A percentile compares a stretch with the other conserved stretches of the same genome.
Conservation (phyloP, 1,140 invertebrate species). For the Reticulitermes speratus region DNA sequence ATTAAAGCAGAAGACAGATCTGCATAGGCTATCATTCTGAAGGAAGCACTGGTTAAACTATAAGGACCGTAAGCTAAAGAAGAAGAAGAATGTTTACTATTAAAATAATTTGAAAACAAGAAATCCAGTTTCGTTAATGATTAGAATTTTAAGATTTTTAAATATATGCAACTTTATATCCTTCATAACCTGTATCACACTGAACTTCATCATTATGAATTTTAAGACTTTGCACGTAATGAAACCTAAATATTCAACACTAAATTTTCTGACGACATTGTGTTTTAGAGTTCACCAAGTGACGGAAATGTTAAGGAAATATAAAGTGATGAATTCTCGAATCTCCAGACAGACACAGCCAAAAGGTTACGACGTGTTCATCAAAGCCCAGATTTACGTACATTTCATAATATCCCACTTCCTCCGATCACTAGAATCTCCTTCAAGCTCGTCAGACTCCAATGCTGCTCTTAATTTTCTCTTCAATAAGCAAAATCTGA, state of each 20-base stretch:
- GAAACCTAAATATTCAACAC: background rate
- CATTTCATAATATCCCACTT: background rate
- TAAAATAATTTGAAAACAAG: too few species aligned
- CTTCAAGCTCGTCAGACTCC: background rate
- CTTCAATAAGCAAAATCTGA: background rate
- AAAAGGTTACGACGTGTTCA: background rate
- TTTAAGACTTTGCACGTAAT: too few species aligned
- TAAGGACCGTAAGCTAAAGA: too few species aligned
- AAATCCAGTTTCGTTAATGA: too few species aligned
- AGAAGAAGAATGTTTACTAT: too few species aligned
- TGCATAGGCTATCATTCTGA: too few species aligned
- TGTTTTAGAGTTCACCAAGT: background rate
- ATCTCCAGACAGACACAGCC: background rate
- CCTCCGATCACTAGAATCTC: background rate
- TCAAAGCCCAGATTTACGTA: background rate
- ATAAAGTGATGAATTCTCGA: background rate
- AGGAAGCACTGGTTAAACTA: too few species aligned
- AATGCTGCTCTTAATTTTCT: background rate
- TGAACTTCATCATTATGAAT: too few species aligned
- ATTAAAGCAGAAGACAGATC: too few species aligned
- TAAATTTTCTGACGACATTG: background rate
- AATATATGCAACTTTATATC: too few species aligned
- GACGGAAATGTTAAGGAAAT: background rate
- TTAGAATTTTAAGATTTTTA: too few species aligned
- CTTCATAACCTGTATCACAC: too few species aligned